Evolutionary conservation across 2,888 invertebrate species (phyloP).

Genomic region (Cataglyphis albicans): DNA sequence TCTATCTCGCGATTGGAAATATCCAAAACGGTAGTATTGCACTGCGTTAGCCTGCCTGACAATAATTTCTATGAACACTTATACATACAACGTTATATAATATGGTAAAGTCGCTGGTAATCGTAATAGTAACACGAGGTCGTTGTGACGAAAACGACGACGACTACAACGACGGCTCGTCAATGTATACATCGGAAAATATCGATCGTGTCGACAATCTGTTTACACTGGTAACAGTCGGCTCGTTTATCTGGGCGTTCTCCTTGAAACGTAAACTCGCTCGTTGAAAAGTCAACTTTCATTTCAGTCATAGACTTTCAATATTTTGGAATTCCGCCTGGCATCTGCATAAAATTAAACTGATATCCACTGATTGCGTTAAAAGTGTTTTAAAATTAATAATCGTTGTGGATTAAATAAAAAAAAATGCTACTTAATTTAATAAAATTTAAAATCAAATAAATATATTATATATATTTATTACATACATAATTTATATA

Average conservation of each 20-base stretch:
- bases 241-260: constrained; percentile 34
- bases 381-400: neutral
- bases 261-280: constrained; percentile 39
- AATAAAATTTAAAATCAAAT: neutral
- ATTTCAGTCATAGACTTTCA: constrained; percentile 8
- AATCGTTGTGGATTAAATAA: neutral
- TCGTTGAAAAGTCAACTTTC: neutral
- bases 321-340: neutral
- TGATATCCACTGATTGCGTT: neutral
- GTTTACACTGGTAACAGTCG: constrained; percentile 51
- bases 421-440: neutral
- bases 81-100: constrained; percentile 73
- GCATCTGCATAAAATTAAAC: neutral
- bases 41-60: constrained; percentile 66
- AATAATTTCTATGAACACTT: constrained; percentile 71
- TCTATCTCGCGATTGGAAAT: constrained; percentile 41
- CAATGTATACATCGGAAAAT: constrained; percentile 58
- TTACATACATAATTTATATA: neutral
- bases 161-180: constrained; percentile 55
- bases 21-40: constrained; percentile 68
- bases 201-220: constrained; percentile 47
- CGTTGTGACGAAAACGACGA: constrained; percentile 29
- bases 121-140: constrained; percentile 66
- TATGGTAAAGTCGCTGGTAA: constrained; percentile 74
- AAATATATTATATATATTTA: neutral